Evolutionary conservation across 2,888 invertebrate genomes (phyloP), one percentile per base, ranked within the genome.

Genomic region (Eristalinus sepulchralis): DNA sequence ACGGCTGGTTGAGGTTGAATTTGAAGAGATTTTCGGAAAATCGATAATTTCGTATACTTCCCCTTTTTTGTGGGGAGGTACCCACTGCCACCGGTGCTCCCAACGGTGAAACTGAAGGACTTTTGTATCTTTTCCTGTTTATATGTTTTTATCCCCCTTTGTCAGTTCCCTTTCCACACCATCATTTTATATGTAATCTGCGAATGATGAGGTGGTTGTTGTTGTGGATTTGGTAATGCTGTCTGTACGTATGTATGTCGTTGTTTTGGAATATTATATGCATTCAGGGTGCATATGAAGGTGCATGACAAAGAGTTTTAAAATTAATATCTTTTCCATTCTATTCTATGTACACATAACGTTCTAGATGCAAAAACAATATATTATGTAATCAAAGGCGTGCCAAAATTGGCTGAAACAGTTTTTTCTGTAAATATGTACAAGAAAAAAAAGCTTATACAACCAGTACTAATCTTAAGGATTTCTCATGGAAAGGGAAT

Each of bases 11-110:
- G 81, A 55, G 73, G 75, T 67, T 71, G 55, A 81, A 72, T 71
- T 77, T 67, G 55, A 63, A 77, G 63, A 70, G 33, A 39, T 72
- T 77, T 67, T 72, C 31, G 68, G 47, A 85, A 85, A 85, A 85
- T 85, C 85, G 60, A 85, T 85, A 82, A 72, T 72, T 77, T 77
- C 59, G 67, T 55, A 55, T 67, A 67, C 66, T 27, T 39, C 53
- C 39, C 24, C 67, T 53, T 62, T 70, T 75, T 71, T 80, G 13
- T 53, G 17, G 68, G 60, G 75, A 80, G 59, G 64, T 63, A 55
- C 53, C 53, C 64, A 17, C 66, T 27, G 27, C 27, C 27, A 27
- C 27, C 27, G 27, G 27, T 27, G 22, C 27, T 62, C 66, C 22
- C 75, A 17, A 47, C 47, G 13, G 70, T 31, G 39, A 39, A 66